phyloP scores from a whole-genome alignment of 2,888 invertebrate species.

The Cybosia mesomella region DNA sequence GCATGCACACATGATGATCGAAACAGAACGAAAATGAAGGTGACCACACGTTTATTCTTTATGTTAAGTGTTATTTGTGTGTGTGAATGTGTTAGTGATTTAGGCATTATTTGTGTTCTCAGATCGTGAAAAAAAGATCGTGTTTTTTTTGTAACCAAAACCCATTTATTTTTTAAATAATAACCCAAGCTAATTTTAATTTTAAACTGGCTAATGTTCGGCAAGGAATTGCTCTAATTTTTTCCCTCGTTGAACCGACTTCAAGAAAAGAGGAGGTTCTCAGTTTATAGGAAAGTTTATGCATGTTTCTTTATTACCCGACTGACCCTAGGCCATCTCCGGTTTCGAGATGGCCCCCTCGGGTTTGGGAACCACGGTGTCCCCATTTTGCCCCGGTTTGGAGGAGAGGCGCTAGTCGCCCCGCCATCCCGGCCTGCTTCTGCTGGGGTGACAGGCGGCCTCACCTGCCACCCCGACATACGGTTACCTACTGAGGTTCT shows the following conservation, averaged over 20 bases:
- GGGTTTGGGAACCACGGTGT: too few relatives aligned
- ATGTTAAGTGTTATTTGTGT: conserved; percentile 46
- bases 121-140: neutral
- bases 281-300: neutral
- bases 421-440: too few relatives aligned
- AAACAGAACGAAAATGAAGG: conserved; percentile 84
- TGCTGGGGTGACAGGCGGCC: too few relatives aligned
- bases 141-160: too few relatives aligned
- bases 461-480: neutral
- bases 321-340: too few relatives aligned
- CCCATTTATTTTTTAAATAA: neutral
- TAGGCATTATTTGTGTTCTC: neutral
- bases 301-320: too few relatives aligned
- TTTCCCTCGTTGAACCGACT: neutral
- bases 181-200: neutral
- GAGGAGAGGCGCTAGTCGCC: too few relatives aligned
- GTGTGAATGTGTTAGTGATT: conserved; percentile 33
- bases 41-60: conserved; percentile 74
- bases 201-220: neutral
- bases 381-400: too few relatives aligned
- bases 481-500: too few relatives aligned
- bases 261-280: neutral
- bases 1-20: conserved; percentile 63
- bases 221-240: too few relatives aligned
- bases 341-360: too few relatives aligned